Conservation (phyloP, 2,888 invertebrate species). For the Mythimna pallens region DNA sequence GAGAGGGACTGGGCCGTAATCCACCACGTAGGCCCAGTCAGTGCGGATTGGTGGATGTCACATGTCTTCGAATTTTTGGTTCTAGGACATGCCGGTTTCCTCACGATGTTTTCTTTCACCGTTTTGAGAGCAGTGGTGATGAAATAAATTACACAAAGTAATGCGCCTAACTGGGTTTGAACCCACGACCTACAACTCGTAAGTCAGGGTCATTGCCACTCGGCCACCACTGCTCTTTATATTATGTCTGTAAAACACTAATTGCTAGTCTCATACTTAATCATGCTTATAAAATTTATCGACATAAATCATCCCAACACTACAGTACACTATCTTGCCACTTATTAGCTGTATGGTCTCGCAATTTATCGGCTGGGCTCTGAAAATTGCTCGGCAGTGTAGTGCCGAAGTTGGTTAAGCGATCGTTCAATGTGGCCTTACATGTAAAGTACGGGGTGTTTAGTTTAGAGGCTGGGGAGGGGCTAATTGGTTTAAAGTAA, state of each 20-base stretch:
- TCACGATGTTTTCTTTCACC: no score
- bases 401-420: conserved; percentile 76
- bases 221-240: no score
- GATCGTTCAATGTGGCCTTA: conserved; percentile 79
- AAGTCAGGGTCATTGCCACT: no score
- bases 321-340: conserved; percentile 80
- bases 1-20: no score
- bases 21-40: no score
- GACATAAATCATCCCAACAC: conserved; percentile 64
- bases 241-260: neutral
- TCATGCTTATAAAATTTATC: conserved; percentile 32
- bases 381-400: conserved; percentile 82
- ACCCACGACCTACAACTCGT: no score
- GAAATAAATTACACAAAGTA: no score
- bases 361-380: conserved; percentile 85
- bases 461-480: conserved; percentile 17
- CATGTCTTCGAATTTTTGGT: no score
- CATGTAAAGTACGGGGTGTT: conserved; percentile 70
- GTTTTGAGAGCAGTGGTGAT: no score
- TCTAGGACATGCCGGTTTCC: no score
- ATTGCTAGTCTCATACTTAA: neutral
- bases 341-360: conserved; percentile 85
- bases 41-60: no score
- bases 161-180: no score
- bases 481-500: conserved; percentile 45